These are phyloP conservation scores for Xenus cinereus DNA, from an alignment of 2,113 vertebrate species.

Conservation along the genomic window DNA sequence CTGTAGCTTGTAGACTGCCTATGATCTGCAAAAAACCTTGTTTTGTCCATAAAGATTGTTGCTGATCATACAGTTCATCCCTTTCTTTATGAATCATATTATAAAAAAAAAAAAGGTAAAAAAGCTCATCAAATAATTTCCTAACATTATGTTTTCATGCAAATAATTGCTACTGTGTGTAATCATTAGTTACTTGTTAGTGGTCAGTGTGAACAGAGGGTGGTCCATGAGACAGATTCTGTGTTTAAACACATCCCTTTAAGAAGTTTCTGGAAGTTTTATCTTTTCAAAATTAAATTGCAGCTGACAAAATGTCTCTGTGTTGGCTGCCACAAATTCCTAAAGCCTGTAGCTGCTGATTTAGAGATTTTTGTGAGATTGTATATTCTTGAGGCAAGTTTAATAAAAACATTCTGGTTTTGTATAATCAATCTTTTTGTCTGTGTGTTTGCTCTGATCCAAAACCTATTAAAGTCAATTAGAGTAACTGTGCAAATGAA, in stretches of 20 bases:
- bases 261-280: background rate
- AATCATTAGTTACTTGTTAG: background rate
- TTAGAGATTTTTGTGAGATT: slow-evolving; percentile 13
- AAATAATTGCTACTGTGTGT: background rate
- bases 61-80: background rate
- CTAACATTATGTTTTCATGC: background rate
- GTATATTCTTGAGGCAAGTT: background rate
- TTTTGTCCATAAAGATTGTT: background rate
- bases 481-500: slow-evolving; percentile 43
- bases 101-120: background rate
- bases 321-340: background rate
- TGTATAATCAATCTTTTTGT: slow-evolving; percentile 41
- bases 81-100: background rate
- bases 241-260: background rate
- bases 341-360: slow-evolving; percentile 11
- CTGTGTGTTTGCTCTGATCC: slow-evolving; percentile 43
- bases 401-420: slow-evolving; percentile 20
- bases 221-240: background rate
- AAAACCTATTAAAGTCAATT: slow-evolving; percentile 58
- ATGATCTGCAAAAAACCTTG: background rate
- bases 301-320: slow-evolving; percentile 23
- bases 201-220: background rate
- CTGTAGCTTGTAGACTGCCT: background rate
- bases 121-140: background rate
- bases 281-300: slow-evolving; percentile 2